Evolutionary conservation across 2,113 vertebrate species (phyloP).

Genomic region (Nyctereutes procyonoides): DNA sequence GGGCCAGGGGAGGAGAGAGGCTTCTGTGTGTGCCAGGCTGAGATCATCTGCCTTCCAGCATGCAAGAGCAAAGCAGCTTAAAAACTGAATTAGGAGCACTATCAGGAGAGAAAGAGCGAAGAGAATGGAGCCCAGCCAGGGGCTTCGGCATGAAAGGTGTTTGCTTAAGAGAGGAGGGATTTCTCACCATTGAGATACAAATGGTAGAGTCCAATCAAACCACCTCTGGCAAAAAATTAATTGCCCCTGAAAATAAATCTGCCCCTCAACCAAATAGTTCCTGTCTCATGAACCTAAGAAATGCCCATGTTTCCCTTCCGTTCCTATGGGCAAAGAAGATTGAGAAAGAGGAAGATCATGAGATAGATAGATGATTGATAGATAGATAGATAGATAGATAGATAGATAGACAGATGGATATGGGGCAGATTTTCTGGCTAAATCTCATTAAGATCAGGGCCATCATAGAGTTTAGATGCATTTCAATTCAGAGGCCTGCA

Average conservation of each 20-base stretch:
- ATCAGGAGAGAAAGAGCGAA: not conserved
- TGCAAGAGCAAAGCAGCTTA: conserved; percentile 12
- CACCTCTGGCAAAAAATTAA: not conserved
- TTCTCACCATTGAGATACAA: not conserved
- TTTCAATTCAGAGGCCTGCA: not conserved
- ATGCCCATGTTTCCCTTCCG: not conserved
- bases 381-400: not conserved
- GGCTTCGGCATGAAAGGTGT: not conserved
- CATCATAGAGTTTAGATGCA: not conserved
- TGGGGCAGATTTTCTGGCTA: not conserved
- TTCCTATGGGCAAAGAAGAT: not conserved
- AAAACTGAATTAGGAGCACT: not conserved
- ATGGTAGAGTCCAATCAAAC: not conserved
- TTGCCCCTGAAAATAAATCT: not conserved
- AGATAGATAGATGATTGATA: no score
- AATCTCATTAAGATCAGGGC: not conserved
- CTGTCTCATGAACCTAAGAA: not conserved
- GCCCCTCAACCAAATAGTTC: not conserved
- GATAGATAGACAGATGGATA: not conserved
- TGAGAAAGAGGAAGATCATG: not conserved
- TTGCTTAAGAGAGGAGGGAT: not conserved
- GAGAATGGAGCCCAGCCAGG: not conserved
- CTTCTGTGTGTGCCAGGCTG: conserved; percentile 73
- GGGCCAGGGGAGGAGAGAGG: conserved; percentile 43
- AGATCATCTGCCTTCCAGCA: conserved; percentile 77